Base-by-base conservation (phyloP, 2,888 invertebrate species). In the Phengaris alcon region DNA sequence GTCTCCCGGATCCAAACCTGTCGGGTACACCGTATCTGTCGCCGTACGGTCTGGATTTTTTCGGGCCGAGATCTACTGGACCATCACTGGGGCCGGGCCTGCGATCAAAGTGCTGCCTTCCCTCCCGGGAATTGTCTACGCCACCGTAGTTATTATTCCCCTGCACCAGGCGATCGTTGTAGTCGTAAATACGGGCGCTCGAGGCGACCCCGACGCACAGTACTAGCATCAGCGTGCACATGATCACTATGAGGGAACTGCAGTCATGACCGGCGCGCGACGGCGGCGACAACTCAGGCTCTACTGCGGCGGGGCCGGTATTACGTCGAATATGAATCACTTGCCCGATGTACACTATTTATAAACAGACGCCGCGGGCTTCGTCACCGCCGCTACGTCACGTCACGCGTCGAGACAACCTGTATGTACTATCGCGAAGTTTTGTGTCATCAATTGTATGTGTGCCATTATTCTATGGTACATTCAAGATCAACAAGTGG, bases 181-280 rank as follows among this genome's bases (percentile, higher is more conserved):
- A 64, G 64, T 10, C 9, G 64, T 59, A 22, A 10, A 64, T 35
- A 12, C 35, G 12, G 64, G 64, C 35, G 64, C 64, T 13, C 64
- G 64, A 64, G 64, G 64, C 64, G 64, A 64, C 35, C 6, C 35
- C 35, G 35, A 13, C 64, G 64, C 64, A 64, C 64, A 64, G 64
- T 13, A 64, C 35, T 12, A 64, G 6, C 64, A 6, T 44, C 64
- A 64, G 35, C 12, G 9, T 12, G 64, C 35, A 13, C 64, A 64
- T 64, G 64, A 12, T 64, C 64, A 8, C 12, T 64, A 35, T 22
- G 22, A 22, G 3, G 10, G 9, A 10, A 22, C 10, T 64, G 35
- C 22, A 10, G 59, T 15, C 22, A 59, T 64, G 59, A 44, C 5
- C 59, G 64, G 64, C 64, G 64, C 35, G 64, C 35, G 64, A 6